Conservation (phyloP, 2,113 vertebrate species). For the Thermophis baileyi region DNA sequence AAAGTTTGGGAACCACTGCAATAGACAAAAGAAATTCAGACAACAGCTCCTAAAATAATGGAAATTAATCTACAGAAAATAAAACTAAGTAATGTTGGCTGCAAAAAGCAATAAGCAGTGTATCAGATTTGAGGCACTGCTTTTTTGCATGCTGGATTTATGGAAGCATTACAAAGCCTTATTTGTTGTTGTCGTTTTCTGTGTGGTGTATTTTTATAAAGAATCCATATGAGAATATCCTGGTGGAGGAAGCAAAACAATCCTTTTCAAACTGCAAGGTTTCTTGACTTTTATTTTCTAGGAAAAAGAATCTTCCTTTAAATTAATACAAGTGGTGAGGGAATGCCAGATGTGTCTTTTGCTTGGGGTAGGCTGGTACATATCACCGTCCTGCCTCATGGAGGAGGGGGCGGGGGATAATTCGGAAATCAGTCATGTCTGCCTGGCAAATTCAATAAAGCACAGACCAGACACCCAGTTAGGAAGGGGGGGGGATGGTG, state of each 20-base stretch:
- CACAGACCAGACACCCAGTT: conserved; percentile 72
- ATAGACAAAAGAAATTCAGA: neutral
- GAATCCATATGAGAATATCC: neutral
- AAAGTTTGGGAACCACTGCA: too few species aligned
- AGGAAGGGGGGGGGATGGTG: conserved; percentile 79
- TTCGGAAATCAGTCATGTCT: conserved; percentile 64
- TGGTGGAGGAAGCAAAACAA: neutral
- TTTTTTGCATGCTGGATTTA: neutral
- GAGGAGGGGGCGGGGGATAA: conserved; percentile 46
- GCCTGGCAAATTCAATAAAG: conserved; percentile 60
- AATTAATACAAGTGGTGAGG: conserved; percentile 69
- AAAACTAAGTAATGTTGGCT: neutral
- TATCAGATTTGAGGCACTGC: neutral
- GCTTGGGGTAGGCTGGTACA: conserved; percentile 72
- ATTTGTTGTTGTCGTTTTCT: neutral
- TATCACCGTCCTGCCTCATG: conserved; percentile 53
- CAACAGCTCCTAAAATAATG: neutral
- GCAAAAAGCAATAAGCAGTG: neutral
- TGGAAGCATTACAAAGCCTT: neutral
- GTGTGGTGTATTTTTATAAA: neutral
- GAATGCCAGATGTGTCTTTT: conserved; percentile 61
- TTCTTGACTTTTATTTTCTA: neutral
- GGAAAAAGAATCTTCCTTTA: neutral
- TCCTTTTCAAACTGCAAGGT: neutral
- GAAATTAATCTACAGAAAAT: neutral